A percentile compares a stretch with the other conserved stretches of the same genome.
Evolutionary conservation across 2,113 vertebrate genomes (phyloP).

Genomic region (Seriola quinqueradiata): DNA sequence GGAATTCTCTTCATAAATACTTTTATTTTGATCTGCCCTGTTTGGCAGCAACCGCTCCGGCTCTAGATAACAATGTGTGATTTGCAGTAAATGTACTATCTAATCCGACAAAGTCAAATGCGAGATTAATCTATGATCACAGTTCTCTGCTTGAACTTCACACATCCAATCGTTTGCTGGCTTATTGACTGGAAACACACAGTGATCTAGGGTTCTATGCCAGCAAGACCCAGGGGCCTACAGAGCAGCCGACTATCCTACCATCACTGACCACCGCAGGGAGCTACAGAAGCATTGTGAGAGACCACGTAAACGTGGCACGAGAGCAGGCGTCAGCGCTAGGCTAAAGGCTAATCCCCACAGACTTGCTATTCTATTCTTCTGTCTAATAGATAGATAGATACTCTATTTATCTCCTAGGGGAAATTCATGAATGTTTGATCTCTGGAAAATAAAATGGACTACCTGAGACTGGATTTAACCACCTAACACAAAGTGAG

Average conservation of each 20-base stretch:
- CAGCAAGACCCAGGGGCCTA: no score
- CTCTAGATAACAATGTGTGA: neutral
- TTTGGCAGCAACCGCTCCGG: neutral
- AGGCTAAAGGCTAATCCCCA: neutral
- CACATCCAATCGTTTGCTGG: no score
- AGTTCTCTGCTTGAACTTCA: neutral
- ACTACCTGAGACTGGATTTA: neutral
- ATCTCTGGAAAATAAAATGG: neutral
- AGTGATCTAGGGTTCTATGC: no score
- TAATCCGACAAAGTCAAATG: neutral
- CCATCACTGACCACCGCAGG: neutral
- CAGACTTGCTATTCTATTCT: neutral
- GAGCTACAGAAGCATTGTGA: neutral
- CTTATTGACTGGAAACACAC: no score
- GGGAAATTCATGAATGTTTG: neutral
- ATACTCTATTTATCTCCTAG: no score
- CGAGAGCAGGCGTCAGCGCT: neutral
- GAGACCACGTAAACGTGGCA: neutral
- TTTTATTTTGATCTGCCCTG: neutral
- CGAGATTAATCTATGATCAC: neutral
- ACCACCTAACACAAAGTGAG: neutral
- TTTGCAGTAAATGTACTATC: neutral
- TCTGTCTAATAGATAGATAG: neutral
- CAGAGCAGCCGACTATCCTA: neutral
- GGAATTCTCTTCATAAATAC: no score